Conservation (phyloP, 2,113 vertebrate genomes). For the Ceyx margarethae region DNA sequence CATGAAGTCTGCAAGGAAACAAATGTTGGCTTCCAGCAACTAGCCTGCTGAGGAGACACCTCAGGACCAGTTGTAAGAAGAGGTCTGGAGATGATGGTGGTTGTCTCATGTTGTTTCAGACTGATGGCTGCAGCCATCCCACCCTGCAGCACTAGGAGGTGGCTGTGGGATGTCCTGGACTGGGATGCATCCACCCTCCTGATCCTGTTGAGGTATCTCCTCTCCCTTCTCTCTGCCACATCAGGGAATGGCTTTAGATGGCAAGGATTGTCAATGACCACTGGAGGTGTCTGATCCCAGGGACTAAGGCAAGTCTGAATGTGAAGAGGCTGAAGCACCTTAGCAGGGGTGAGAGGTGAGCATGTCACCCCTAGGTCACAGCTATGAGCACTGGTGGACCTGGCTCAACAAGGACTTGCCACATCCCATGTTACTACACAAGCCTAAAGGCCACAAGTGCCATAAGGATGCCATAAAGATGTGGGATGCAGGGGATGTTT, state of each 20-base stretch:
- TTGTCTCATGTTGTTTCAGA: accelerated
- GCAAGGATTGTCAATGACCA: neutral
- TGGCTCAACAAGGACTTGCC: neutral
- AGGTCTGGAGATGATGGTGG: neutral
- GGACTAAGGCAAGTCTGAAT: neutral
- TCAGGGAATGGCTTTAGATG: neutral
- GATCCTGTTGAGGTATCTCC: neutral
- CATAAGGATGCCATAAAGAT: neutral
- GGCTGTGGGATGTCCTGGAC: accelerated
- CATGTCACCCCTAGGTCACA: neutral
- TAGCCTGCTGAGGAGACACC: neutral
- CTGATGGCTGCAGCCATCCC: neutral
- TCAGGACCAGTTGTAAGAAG: neutral
- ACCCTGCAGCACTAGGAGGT: neutral
- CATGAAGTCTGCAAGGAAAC: neutral
- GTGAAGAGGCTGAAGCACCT: neutral
- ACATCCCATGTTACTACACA: neutral
- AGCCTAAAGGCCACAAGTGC: neutral
- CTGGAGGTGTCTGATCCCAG: accelerated
- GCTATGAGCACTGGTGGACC: neutral
- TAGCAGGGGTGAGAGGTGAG: neutral
- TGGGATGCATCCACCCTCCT: neutral
- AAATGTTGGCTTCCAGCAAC: neutral
- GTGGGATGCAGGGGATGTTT: accelerated
- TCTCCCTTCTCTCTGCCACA: neutral